A percentile compares a stretch with the other conserved stretches of the same genome.
Evolutionary conservation across 23 tunicate species (phyloP).

Genomic region (Styela clava): DNA sequence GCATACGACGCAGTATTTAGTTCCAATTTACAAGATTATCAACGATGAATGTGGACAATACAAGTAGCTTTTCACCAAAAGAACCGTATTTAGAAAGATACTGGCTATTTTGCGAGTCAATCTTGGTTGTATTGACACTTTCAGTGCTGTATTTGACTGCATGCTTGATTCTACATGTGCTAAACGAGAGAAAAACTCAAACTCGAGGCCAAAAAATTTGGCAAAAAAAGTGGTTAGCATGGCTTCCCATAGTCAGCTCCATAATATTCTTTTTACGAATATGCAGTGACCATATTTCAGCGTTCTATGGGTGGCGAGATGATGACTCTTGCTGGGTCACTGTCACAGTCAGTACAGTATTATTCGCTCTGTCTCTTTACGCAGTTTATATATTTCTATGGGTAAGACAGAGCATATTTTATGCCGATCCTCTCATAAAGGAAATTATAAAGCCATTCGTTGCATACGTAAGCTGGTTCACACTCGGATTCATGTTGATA

Average conservation of each 20-base stretch:
- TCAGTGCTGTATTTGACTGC: constrained; percentile 44
- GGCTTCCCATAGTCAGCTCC: constrained; percentile 1
- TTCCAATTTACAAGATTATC: too few species aligned
- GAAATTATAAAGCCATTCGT: constrained; percentile 22
- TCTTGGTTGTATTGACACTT: constrained; percentile 38
- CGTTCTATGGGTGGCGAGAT: constrained; percentile 60
- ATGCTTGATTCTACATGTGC: constrained; percentile 55
- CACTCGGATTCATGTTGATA: constrained; percentile 22
- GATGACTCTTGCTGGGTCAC: constrained; percentile 27
- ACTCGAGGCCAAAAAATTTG: constrained; percentile 42
- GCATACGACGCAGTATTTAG: too few species aligned
- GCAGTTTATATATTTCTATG: constrained; percentile 61
- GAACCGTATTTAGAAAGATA: constrained; percentile 29
- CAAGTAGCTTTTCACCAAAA: too few species aligned
- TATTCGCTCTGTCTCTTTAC: constrained; percentile 30
- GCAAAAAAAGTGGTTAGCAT: constrained; percentile 53
- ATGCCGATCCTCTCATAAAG: constrained; percentile 32
- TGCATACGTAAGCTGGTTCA: constrained; percentile 36
- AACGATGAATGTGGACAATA: too few species aligned
- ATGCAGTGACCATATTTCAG: constrained; percentile 36
- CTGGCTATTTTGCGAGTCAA: constrained; percentile 65
- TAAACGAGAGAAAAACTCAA: constrained; percentile 35
- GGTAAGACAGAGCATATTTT: constrained; percentile 62
- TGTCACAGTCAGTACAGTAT: constrained; percentile 33
- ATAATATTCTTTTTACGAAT: background rate